Percentiles rank a stretch among this genome's conserved stretches.
These are phyloP conservation scores for Mythimna loreyi DNA, from an alignment of 2,888 invertebrate species.

Conservation along the genomic window DNA sequence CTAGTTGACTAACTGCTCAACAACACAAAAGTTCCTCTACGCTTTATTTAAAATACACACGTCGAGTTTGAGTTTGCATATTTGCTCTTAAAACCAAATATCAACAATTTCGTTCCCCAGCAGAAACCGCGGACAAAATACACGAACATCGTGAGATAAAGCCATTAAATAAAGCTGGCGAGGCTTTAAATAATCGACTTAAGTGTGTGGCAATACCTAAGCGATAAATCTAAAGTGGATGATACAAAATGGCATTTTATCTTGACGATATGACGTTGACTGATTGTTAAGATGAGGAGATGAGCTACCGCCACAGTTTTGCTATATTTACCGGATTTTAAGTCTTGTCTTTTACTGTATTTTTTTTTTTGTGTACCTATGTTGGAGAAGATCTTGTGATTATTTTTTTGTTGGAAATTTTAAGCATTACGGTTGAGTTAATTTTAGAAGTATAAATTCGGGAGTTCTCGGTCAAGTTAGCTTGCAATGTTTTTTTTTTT, in stretches of 20 bases:
- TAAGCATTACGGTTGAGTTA: no score
- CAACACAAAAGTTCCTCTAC: no score
- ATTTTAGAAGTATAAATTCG: no score
- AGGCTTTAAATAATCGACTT: conserved; percentile 73
- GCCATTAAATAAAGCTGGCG: conserved; percentile 43
- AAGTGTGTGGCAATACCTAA: conserved; percentile 71
- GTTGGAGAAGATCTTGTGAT: no score
- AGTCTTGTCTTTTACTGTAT: neutral
- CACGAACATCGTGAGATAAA: conserved; percentile 58
- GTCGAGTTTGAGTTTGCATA: neutral
- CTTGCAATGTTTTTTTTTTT: no score
- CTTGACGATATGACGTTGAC: conserved; percentile 79
- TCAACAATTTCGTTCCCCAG: conserved; percentile 4
- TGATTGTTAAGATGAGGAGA: conserved; percentile 70
- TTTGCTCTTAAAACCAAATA: conserved; percentile 1
- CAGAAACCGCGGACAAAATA: conserved; percentile 36
- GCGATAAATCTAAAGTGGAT: conserved; percentile 79
- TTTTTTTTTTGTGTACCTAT: conserved; percentile 19
- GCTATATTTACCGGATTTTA: conserved; percentile 8
- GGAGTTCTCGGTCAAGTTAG: neutral
- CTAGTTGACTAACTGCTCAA: no score
- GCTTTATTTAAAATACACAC: no score
- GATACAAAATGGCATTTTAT: conserved; percentile 81
- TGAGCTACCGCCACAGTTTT: conserved; percentile 6
- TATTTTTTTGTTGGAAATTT: no score